These are phyloP conservation scores for Agraylea sexmaculata DNA, from an alignment of 1,140 invertebrate genomes.

Conservation along the genomic window DNA sequence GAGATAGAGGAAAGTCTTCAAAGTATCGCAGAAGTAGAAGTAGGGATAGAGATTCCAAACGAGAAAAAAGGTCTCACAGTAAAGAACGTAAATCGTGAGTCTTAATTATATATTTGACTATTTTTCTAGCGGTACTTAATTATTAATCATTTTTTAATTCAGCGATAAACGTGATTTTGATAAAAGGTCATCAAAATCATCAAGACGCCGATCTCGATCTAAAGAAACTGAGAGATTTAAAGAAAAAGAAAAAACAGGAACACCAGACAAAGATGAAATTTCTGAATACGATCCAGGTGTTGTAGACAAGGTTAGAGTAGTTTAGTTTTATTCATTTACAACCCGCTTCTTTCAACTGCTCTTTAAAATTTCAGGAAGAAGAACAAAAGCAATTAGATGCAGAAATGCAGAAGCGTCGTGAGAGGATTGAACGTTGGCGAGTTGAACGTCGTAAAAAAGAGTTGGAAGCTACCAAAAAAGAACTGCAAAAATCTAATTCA, in stretches of 20 bases:
- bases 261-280: slow-evolving; percentile 46
- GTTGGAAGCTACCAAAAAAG: slow-evolving; percentile 63
- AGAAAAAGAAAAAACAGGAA: slow-evolving; percentile 36
- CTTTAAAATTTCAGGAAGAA: slow-evolving; percentile 49
- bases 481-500: slow-evolving; percentile 47
- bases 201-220: slow-evolving; percentile 33
- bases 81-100: slow-evolving; percentile 36
- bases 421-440: slow-evolving; percentile 87
- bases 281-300: slow-evolving; percentile 58
- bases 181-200: slow-evolving; percentile 21
- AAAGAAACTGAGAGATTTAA: slow-evolving; percentile 32
- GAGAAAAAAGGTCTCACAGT: slow-evolving; percentile 30
- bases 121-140: slow-evolving; percentile 11
- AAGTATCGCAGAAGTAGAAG: slow-evolving; percentile 33
- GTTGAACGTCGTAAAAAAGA: slow-evolving; percentile 80
- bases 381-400: slow-evolving; percentile 81
- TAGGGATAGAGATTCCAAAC: slow-evolving; percentile 31
- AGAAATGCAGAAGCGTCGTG: slow-evolving; percentile 92
- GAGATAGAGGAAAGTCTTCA: slow-evolving; percentile 36
- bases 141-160: slow-evolving; percentile 15
- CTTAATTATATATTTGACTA: slow-evolving; percentile 2
- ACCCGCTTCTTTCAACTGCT: slow-evolving; percentile 12
- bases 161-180: slow-evolving; percentile 34
- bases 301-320: slow-evolving; percentile 51
- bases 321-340: slow-evolving; percentile 9